These are phyloP conservation scores for Drosophila limbata DNA, from an alignment of 2,888 invertebrate genomes.

Conservation along the genomic window DNA sequence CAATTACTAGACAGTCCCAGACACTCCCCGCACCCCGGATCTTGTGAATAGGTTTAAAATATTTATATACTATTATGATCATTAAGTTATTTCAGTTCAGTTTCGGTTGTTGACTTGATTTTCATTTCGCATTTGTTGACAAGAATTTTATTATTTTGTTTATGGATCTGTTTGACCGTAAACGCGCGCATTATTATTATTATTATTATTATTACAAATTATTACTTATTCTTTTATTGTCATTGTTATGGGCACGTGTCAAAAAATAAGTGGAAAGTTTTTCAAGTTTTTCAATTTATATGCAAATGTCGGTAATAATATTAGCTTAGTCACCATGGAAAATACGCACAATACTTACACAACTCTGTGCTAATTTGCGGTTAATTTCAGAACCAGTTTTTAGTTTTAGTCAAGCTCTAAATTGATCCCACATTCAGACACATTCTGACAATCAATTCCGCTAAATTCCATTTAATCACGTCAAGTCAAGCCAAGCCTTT, in stretches of 20 bases:
- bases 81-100: slow-evolving; percentile 38
- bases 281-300: slow-evolving; percentile 2
- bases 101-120: slow-evolving; percentile 20
- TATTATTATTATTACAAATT: slow-evolving; percentile 1
- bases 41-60: slow-evolving; percentile 33
- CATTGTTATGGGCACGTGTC: slow-evolving; percentile 24
- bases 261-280: slow-evolving; percentile 25
- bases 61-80: slow-evolving; percentile 45
- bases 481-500: slow-evolving; percentile 27
- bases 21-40: slow-evolving; percentile 2
- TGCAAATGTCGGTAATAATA: slow-evolving; percentile 7
- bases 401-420: slow-evolving; percentile 24
- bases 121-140: slow-evolving; percentile 20
- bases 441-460: slow-evolving; percentile 13
- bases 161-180: slow-evolving; percentile 20
- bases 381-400: slow-evolving; percentile 53
- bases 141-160: slow-evolving; percentile 33
- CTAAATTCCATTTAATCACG: slow-evolving; percentile 11
- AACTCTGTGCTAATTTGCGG: slow-evolving; percentile 39
- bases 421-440: slow-evolving; percentile 15
- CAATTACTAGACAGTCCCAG: slow-evolving; percentile 35
- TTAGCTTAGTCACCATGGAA: slow-evolving; percentile 35
- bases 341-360: slow-evolving; percentile 17
- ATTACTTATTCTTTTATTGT: slow-evolving; percentile 8
- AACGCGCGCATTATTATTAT: slow-evolving; percentile 7